Base-by-base conservation (phyloP, 2,888 invertebrate species). In the Coenonympha glycerion region DNA sequence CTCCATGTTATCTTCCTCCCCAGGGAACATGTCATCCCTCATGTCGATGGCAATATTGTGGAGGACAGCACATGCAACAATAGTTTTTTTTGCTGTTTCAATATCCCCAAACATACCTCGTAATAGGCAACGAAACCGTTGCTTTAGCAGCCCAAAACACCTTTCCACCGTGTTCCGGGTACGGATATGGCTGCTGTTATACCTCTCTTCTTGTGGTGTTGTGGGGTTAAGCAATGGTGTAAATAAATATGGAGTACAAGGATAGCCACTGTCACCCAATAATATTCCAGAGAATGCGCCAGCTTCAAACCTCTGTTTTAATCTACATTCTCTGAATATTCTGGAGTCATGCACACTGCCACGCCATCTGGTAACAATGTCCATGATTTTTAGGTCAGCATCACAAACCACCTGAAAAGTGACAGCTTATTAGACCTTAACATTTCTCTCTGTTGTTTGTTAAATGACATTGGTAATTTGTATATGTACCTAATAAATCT, bases 221-320 rank as follows among this genome's bases (percentile, higher is more conserved):
- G 3, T 9, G 3, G 52, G 52, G 15, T 53, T 47, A 0, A 53
- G 16, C 0, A 60, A 1, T 3, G 59, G 57, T 3, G 59, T 61
- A 16, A 61, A 55, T 30, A 62, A 28, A 47, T 57, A 60, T 8
- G 49, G 40, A 8, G 42, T 51, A 28, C 53, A 57, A 2, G 51
- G 24, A 40, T 57, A 59, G 1, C 56, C 57, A 34, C 45, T 52
- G 49, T 62, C 60, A 16, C 60, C 60, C n/a, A 62, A 42, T 6
- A 60, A 28, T 22, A 44, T 22, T 2, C 57, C 58, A 15, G 34
- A 24, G 21, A 58, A 62, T 47, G 37, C 52, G 2, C 53, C 47
- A 19, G 0, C 1, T 18, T 53, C 53, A 47, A 57, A 52, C 15
- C 49, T n/a, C n/a, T 46, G 26, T 4, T 22, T 22, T 1, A 53